phyloP scores from a whole-genome alignment of 1,140 invertebrate species.

The Aphaenogaster floridana region DNA sequence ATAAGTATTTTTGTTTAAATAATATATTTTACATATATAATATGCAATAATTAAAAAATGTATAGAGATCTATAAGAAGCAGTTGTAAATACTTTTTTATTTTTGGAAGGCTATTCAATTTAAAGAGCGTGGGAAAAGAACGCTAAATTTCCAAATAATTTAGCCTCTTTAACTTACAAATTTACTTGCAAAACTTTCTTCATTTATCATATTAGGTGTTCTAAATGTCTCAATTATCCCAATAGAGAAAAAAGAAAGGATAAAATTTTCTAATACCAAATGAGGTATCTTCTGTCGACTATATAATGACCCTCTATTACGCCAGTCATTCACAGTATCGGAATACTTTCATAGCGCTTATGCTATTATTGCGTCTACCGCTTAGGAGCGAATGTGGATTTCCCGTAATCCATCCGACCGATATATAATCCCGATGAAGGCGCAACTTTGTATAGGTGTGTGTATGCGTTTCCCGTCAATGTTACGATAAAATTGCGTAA shows the following conservation, averaged over 20 bases:
- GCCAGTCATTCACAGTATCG: background rate
- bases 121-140: background rate
- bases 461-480: background rate
- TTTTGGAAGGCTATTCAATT: background rate
- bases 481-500: conserved; percentile 36
- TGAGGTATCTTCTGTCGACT: background rate
- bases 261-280: background rate
- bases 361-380: conserved; percentile 5
- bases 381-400: conserved; percentile 1
- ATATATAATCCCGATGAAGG: conserved; percentile 8
- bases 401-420: background rate
- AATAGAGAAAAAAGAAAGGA: background rate
- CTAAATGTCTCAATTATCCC: conserved; percentile 7
- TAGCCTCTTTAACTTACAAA: background rate
- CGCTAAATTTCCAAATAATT: background rate
- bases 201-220: background rate
- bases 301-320: conserved; percentile 2
- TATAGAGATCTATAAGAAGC: background rate
- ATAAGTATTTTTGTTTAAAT: background rate
- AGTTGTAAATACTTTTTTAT: background rate
- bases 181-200: background rate
- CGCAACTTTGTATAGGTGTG: background rate
- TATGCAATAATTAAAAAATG: background rate
- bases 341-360: conserved; percentile 8
- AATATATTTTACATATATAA: background rate